These are phyloP conservation scores for Marmota monax DNA, from an alignment of 2,113 vertebrate species.

Conservation along the genomic window DNA sequence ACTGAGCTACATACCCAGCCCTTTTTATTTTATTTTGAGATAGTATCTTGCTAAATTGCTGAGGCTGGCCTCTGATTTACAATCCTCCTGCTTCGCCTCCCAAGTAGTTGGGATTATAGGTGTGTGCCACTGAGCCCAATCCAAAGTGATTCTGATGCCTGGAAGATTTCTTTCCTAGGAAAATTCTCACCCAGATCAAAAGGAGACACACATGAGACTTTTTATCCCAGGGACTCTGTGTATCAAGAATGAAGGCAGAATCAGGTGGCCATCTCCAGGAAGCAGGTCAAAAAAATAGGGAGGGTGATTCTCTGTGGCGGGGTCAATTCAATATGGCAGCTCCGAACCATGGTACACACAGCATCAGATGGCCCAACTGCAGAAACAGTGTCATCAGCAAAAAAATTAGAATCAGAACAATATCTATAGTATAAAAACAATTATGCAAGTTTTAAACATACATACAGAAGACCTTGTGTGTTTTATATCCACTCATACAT, in stretches of 20 bases:
- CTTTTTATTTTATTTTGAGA: neutral
- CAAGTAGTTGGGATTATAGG: neutral
- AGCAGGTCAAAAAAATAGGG: neutral
- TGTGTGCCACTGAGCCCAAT: neutral
- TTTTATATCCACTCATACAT: neutral
- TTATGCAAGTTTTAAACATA: neutral
- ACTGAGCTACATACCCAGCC: neutral
- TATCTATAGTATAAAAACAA: neutral
- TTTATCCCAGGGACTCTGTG: neutral
- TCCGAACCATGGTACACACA: neutral
- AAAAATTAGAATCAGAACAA: neutral
- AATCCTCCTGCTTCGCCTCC: neutral
- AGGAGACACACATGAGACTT: rapidly evolving
- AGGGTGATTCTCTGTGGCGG: neutral
- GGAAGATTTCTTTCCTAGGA: neutral
- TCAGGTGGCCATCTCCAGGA: neutral
- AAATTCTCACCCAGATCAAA: neutral
- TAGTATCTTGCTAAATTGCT: too few species aligned
- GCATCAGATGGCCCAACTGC: neutral
- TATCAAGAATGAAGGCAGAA: neutral
- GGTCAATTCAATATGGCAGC: rapidly evolving
- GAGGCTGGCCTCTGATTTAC: neutral
- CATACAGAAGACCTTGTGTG: neutral
- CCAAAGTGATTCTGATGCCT: neutral
- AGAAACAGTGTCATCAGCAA: neutral